Base-by-base conservation (phyloP, 2,888 invertebrate genomes). In the Sericinus montela region DNA sequence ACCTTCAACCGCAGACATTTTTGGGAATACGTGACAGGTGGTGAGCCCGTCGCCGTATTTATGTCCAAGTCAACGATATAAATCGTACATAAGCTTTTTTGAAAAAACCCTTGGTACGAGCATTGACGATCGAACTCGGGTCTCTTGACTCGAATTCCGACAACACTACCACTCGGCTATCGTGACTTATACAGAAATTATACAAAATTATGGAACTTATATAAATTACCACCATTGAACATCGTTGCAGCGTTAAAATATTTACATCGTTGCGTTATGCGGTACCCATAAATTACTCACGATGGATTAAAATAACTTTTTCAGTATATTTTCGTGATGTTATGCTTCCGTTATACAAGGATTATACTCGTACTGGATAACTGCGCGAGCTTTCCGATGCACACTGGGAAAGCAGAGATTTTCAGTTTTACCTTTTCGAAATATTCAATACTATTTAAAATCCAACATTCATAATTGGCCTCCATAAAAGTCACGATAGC, bases 331-430 rank as follows among this genome's bases (percentile, higher is more conserved):
- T 58, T 59, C 58, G 51, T 47, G 51, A 54, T 54, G 53, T 57
- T 54, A 49, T 61, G 65, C 50, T 14, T 54, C 38, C 55, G 56
- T 72, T 72, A 75, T 72, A 73, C 70, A 43, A 35, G 72, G 79
- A 73, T 81, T 80, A 79, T 66, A 65, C 63, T 62, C 69, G 68
- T 68, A 65, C 65, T 66, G 64, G 63, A 65, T 65, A 72, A 75
- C 71, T 67, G 71, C 65, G 25, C 37, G 43, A 38, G 32, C 28
- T 35, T 28, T 40, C 15, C 28, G 15, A 16, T 23, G 5, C 15
- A 1, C 64, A 65, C 74, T 69, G 64, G 70, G 76, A 77, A 73
- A 75, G 68, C 71, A 72, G 56, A 67, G 68, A 76, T 79, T 80
- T 77, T 64, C 62, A 60, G 64, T 78, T 74, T 62, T 54, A 23